A percentile compares a stretch with the other conserved stretches of the same genome.
These are phyloP conservation scores for Zaprionus nigranus DNA, from an alignment of 1,140 invertebrate species.

Conservation along the genomic window DNA sequence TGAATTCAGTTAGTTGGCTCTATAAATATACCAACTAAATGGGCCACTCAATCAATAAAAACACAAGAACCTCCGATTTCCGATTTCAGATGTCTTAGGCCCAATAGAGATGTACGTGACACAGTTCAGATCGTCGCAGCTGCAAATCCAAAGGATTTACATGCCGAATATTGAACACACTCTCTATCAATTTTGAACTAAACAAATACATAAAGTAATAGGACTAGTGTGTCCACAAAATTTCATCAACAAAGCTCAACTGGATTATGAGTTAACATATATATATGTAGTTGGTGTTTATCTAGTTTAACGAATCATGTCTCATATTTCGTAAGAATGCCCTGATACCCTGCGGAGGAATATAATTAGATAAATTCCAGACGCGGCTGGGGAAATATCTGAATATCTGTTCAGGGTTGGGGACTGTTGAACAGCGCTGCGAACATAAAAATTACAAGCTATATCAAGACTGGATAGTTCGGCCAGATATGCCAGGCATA, in stretches of 20 bases:
- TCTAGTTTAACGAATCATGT: not conserved
- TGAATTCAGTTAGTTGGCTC: conserved; percentile 25
- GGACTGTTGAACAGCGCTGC: conserved; percentile 58
- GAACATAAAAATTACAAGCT: conserved; percentile 81
- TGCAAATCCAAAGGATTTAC: conserved; percentile 4
- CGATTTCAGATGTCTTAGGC: conserved; percentile 47
- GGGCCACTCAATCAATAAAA: conserved; percentile 57
- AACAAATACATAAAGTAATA: not conserved
- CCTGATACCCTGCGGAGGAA: not conserved
- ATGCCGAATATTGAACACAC: conserved; percentile 11
- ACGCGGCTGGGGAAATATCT: not conserved
- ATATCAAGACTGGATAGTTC: conserved; percentile 57
- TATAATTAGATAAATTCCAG: not conserved
- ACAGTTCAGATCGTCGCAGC: conserved; percentile 59
- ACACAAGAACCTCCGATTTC: conserved; percentile 13
- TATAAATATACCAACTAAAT: conserved; percentile 44
- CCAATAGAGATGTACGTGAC: conserved; percentile 53
- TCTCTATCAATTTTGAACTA: not conserved
- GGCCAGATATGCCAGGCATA: conserved; percentile 9
- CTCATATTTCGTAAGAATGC: not conserved
- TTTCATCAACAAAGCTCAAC: not conserved
- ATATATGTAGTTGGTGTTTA: not conserved
- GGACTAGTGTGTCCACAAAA: not conserved
- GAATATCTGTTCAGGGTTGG: not conserved
- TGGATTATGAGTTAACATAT: not conserved